These are phyloP conservation scores for Rhopalosiphum padi DNA, from an alignment of 1,140 invertebrate genomes.

Conservation along the genomic window DNA sequence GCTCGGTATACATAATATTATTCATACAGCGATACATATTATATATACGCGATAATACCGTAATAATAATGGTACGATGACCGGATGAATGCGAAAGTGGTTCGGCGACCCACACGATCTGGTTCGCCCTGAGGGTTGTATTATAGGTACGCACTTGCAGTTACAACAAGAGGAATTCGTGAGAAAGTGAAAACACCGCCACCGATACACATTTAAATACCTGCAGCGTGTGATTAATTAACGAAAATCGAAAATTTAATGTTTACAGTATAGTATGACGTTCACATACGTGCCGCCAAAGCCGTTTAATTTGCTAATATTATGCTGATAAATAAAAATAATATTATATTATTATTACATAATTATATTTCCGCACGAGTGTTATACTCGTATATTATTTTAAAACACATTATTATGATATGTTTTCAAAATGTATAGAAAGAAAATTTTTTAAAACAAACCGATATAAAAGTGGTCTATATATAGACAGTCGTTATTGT, in stretches of 20 bases:
- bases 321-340: background rate
- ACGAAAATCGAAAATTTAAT: background rate
- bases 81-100: conserved; percentile 48
- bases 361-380: background rate
- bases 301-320: background rate
- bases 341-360: background rate
- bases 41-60: background rate
- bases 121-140: conserved; percentile 41
- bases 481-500: background rate
- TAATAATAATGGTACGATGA: conserved; percentile 32
- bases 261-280: background rate
- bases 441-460: background rate
- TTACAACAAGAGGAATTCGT: background rate
- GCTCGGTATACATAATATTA: conserved; percentile 11
- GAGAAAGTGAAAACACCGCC: conserved; percentile 50
- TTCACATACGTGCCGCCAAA: background rate
- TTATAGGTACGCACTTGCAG: background rate
- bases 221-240: background rate
- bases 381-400: background rate
- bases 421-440: background rate
- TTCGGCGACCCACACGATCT: conserved; percentile 41
- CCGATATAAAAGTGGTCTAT: background rate
- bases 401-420: background rate
- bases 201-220: conserved; percentile 5
- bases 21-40: background rate